Evolutionary conservation across 2,113 vertebrate species (phyloP), one percentile per base, ranked within the genome.

Genomic region (Alouatta palliata): DNA sequence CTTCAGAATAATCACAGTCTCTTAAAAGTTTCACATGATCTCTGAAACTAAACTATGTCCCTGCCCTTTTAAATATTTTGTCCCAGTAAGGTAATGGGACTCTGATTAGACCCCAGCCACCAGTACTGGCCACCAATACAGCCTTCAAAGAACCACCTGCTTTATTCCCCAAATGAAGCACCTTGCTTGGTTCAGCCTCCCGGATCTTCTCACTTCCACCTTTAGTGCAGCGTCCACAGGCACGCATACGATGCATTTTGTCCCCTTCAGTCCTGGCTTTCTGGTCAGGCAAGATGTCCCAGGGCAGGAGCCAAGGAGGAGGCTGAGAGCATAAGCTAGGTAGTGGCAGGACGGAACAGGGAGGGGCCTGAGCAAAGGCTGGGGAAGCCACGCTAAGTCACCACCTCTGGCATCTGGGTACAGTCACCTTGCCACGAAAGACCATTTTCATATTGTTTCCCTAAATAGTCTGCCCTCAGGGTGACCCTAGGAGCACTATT

Each of bases 101-200:
- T 49, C 82, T 89, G 35, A 90, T 56, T 37, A 87, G 71, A 96
- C 25, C 87, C 94, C 90, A 90, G 49, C 80, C 87, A 82, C 82
- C 93, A 93, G 90, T 77, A 76, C 68, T 21, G 56, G 54, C 64
- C 94, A 92, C 76, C 54, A 56, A 79, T 19, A 73, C 89, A 64
- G 76, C 58, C 90, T 92, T 86, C 56, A 13, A 8, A 93, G 56
- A 93, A 84, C 92, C 84, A 95, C 96, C 96, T 98, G 87, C 73
- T 97, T 97, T 82, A 87, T 97, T 92, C 71, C 97, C 96, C 97
- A 95, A 96, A 92, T 95, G 96, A 87, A 86, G 76, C 87, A 70
- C 87, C 32, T 95, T 4, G 13, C 73, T 87, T 80, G 93, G 19
- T 16, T 70, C 12, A 90, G 84, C 92, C 80, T 96, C 84, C 71